Base-by-base conservation (phyloP, 1,140 invertebrate genomes). In the Drosophila sp. region DNA sequence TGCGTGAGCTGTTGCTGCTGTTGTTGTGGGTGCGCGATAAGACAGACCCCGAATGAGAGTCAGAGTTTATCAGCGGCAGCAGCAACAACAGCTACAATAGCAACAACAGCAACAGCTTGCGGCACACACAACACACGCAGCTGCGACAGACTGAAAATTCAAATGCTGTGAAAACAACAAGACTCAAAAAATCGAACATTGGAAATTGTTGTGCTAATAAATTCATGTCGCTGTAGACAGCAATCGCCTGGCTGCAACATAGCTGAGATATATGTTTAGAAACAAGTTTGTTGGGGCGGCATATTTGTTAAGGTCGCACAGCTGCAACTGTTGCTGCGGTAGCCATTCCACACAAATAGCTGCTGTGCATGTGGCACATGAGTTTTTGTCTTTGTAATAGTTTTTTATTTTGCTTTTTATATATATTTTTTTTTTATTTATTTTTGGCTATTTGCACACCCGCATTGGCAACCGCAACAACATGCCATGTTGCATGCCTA, bases 291-390 rank as follows among this genome's bases (percentile, higher is more conserved):
- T 58, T 41, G 73, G 72, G 65, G 73, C 79, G 72, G 83, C 83
- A 89, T 89, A 80, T 89, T 89, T 89, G 84, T 89, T 89, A 89
- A 89, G 83, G 83, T 89, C 83, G 83, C 84, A 66, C 84, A 89
- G 83, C 84, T 89, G 83, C 78, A 70, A 70, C 54, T 62, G 21
- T 51, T 59, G 67, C 58, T 25, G 66, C 40, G 53, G 61, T 62
- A 79, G 78, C 63, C 63, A 58, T 72, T 72, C 27, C 80, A 72
- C 72, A 70, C 41, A 63, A 61, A 69, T 67, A 82, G 82, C 82
- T 87, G 81, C 76, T 87, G 82, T 70, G 77, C 81, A 84, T 86
- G 84, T 78, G 82, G 70, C 83, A 76, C 82, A 79, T 59, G 48
- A 8, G 11, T 36, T 58, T 32, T 6, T 51, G 11, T 58, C 46